Percentiles rank a stretch among this genome's conserved stretches.
phyloP scores from a whole-genome alignment of 2,113 vertebrate genomes.

The Dromas ardeola region DNA sequence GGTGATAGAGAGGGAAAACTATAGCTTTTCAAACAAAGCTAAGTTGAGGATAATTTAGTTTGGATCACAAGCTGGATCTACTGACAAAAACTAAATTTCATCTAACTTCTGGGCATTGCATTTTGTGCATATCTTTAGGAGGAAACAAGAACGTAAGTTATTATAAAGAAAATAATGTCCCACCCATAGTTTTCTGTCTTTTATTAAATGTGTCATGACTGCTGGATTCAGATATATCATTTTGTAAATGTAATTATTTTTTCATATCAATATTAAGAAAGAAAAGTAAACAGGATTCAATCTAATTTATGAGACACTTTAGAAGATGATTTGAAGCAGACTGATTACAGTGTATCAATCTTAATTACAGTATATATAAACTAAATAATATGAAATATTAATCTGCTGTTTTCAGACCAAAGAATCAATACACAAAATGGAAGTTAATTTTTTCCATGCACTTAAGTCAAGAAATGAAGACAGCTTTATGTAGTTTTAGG shows the following conservation, averaged over 20 bases:
- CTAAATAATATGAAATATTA: slow-evolving; percentile 57
- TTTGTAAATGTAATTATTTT: slow-evolving; percentile 19
- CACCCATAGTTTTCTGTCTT: neutral
- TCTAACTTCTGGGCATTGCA: neutral
- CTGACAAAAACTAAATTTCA: neutral
- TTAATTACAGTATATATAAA: slow-evolving; percentile 45
- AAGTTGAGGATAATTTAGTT: neutral
- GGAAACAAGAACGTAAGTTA: neutral
- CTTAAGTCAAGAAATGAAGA: slow-evolving; percentile 33
- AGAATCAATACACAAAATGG: slow-evolving; percentile 21
- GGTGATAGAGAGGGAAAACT: neutral
- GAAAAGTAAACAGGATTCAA: slow-evolving; percentile 14
- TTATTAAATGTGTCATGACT: neutral
- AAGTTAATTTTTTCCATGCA: slow-evolving; percentile 1
- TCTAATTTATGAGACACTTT: slow-evolving; percentile 20
- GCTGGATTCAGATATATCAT: neutral
- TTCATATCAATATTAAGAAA: slow-evolving; percentile 26
- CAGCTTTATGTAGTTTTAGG: slow-evolving; percentile 19
- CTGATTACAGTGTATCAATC: slow-evolving; percentile 19
- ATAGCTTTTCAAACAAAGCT: neutral
- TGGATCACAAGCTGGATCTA: neutral
- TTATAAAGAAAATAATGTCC: neutral
- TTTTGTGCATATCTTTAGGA: neutral
- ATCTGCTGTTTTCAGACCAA: slow-evolving; percentile 37
- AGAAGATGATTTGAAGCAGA: slow-evolving; percentile 40